These are phyloP conservation scores for Jaculus jaculus DNA, from an alignment of 2,113 vertebrate species.

Conservation along the genomic window DNA sequence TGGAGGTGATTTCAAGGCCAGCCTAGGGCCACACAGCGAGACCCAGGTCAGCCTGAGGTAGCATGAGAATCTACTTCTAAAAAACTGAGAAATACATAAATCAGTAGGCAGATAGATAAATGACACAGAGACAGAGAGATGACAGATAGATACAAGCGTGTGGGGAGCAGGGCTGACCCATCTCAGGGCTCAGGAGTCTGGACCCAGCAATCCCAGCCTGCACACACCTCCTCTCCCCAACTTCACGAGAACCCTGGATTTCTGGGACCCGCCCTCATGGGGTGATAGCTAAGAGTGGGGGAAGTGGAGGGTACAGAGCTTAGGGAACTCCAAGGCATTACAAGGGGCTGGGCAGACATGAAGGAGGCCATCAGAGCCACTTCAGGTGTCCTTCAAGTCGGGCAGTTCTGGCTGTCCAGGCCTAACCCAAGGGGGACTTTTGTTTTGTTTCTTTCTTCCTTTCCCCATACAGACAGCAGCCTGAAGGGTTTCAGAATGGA, in stretches of 20 bases:
- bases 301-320: not conserved
- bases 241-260: not conserved
- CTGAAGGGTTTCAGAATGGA: conserved; percentile 68
- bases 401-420: conserved; percentile 66
- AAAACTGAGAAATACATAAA: not conserved
- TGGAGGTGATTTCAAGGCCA: no score
- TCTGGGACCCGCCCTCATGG: not conserved
- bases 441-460: conserved; percentile 37
- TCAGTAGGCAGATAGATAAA: not conserved
- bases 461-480: not conserved
- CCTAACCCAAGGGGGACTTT: conserved; percentile 68
- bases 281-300: not conserved
- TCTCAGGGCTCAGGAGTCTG: not conserved
- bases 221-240: not conserved
- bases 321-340: not conserved
- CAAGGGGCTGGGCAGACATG: not conserved
- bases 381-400: conserved; percentile 64
- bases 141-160: no score
- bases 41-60: no score
- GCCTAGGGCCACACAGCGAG: no score
- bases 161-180: no score
- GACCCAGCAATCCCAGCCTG: conserved; percentile 8
- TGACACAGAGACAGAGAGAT: not conserved
- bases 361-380: not conserved
- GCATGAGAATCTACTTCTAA: no score